Evolutionary conservation across 2,797 vertebrate genomes (phyloP).

Genomic region (Anniella stebbinsi): DNA sequence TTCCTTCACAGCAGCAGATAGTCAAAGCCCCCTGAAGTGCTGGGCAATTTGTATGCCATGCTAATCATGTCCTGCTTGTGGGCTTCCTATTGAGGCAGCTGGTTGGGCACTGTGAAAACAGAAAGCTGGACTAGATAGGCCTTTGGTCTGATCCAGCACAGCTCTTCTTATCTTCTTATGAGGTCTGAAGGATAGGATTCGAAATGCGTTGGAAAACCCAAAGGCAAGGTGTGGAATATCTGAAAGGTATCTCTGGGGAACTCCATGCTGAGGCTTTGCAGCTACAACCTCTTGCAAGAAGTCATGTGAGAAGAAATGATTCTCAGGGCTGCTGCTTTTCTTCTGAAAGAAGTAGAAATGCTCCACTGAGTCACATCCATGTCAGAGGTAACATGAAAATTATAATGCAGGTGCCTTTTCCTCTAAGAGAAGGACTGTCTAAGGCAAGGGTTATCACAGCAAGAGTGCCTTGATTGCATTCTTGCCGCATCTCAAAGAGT

Average conservation of each 20-base stretch:
- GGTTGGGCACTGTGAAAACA: too few relatives aligned
- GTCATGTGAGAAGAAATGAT: neutral
- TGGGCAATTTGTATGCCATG: neutral
- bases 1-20: neutral
- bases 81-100: too few relatives aligned
- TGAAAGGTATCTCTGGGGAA: neutral
- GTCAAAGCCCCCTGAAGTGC: neutral
- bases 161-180: neutral
- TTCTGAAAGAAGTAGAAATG: neutral
- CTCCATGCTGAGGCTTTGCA: fast-evolving
- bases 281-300: too few relatives aligned
- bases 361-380: neutral
- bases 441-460: neutral
- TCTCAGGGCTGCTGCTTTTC: neutral
- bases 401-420: too few relatives aligned
- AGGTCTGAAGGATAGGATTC: neutral
- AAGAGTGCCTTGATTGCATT: too few relatives aligned
- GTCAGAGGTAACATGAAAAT: neutral
- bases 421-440: neutral
- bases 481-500: too few relatives aligned
- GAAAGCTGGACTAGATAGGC: too few relatives aligned
- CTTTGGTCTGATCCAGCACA: too few relatives aligned
- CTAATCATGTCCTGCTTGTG: neutral
- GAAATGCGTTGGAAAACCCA: fast-evolving
- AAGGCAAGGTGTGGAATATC: neutral